Evolutionary conservation across 2,888 invertebrate species (phyloP), one percentile per base, ranked within the genome.

Genomic region (Auanema sp.): DNA sequence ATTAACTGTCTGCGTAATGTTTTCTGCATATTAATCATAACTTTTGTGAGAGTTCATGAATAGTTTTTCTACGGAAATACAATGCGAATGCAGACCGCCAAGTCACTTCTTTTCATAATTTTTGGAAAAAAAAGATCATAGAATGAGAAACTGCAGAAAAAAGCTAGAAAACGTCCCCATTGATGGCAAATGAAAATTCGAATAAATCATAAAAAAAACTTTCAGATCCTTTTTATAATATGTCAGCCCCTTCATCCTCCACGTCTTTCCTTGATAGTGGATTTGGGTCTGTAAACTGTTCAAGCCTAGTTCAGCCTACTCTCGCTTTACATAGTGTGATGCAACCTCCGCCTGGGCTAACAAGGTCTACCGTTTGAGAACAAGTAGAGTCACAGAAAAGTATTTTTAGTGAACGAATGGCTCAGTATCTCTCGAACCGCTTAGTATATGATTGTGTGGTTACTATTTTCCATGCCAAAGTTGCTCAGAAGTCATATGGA

Each of bases 401-500:
- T 51, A 21, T 43, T 61, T 58, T 51, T 56, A 70, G 92, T 65
- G 93, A 94, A 79, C 92, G 93, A 44, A 98, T 98, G 98, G 92
- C 93, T 85, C 90, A 92, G 63, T 98, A 98, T 85, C 88, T 98
- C 79, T 41, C 59, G 41, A 71, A 77, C 44, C 84, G 85, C 44
- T 64, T 71, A 25, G 58, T 69, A 8, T 71, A 60, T 61, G 81
- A 81, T 44, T 93, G 94, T 92, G 90, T 93, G 23, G 91, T 98
- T 65, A 93, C 96, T 58, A 96, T 98, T 79, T 88, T 97, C 62
- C 98, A 98, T 86, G 98, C 98, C 54, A 98, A 98, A 89, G 98
- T 98, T 55, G 98, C 98, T 41, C 98, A 99, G 86, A 99, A 99
- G 84, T 97, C 96, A 0, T 98, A 98, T 84, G 98, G 98, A 72